These are phyloP conservation scores for Idaea straminata DNA, from an alignment of 2,888 invertebrate genomes.

Conservation along the genomic window DNA sequence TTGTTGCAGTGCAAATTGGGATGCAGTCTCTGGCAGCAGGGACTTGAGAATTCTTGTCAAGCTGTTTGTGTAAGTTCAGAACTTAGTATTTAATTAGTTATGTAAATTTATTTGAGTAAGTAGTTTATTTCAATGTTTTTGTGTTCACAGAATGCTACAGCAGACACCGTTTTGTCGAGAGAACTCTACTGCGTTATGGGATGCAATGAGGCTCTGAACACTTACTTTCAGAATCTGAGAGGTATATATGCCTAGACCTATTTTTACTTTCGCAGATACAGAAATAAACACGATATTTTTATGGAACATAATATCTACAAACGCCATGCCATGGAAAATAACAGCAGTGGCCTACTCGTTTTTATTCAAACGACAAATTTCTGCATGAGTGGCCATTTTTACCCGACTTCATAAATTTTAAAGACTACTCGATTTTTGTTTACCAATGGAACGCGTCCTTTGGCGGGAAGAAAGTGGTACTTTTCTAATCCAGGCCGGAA, in stretches of 20 bases:
- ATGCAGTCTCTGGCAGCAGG: slow-evolving; percentile 88
- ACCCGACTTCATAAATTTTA: no score
- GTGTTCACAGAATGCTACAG: slow-evolving; percentile 83
- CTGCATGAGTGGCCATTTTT: no score
- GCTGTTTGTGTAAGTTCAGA: slow-evolving; percentile 88
- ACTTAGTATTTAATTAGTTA: not conserved
- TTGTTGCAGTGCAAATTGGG: slow-evolving; percentile 88
- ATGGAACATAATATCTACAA: no score
- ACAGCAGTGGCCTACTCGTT: no score
- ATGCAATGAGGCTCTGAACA: slow-evolving; percentile 88
- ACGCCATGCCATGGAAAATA: no score
- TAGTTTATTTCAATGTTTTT: not conserved
- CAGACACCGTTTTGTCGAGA: slow-evolving; percentile 83
- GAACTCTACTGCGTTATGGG: slow-evolving; percentile 90
- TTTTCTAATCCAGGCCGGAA: no score
- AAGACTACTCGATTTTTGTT: no score
- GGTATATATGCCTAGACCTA: slow-evolving; percentile 59
- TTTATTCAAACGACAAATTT: no score
- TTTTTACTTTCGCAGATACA: not conserved
- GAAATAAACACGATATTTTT: no score
- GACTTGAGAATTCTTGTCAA: slow-evolving; percentile 87
- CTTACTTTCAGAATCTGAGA: slow-evolving; percentile 86
- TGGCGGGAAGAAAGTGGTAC: no score
- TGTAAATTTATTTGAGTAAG: not conserved
- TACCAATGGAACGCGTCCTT: no score